Conservation (phyloP, 64 coral and sea anemone genomes). For the Cladopsammia gracilis region DNA sequence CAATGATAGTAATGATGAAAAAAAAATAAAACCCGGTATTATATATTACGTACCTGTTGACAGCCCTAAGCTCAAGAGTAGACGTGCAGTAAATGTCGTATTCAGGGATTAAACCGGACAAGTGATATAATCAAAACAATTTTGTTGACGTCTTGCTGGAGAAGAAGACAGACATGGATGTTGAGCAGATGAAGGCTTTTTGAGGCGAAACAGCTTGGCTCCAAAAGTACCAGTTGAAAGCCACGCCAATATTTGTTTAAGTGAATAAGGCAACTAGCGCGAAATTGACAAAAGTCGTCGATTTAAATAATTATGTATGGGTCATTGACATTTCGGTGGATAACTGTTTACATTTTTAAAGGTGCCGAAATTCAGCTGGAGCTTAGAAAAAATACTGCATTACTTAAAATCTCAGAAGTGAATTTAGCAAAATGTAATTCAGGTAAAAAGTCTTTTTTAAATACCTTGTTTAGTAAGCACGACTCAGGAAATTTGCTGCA, state of each 20-base stretch:
- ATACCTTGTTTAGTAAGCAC: no score
- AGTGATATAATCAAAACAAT: background rate
- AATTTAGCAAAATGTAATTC: background rate
- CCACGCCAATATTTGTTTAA: constrained; percentile 51
- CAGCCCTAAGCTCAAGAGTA: background rate
- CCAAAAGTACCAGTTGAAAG: background rate
- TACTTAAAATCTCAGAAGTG: background rate
- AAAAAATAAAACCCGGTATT: background rate
- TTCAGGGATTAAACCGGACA: background rate
- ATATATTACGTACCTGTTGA: constrained; percentile 8
- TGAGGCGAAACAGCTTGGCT: background rate
- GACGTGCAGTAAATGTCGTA: constrained; percentile 6
- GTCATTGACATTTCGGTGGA: background rate
- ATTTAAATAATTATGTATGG: constrained; percentile 2
- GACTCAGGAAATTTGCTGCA: background rate
- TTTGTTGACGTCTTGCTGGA: background rate
- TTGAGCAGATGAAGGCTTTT: background rate
- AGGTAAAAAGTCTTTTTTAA: background rate
- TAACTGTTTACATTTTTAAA: background rate
- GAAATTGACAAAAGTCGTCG: background rate
- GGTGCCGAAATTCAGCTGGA: background rate
- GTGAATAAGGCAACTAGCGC: background rate
- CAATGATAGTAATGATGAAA: background rate
- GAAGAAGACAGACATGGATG: no score
- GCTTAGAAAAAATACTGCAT: background rate